Conservation (phyloP, 35 echinoderm and acorn worm species). For the Hemicentrotus pulcherrimus region DNA sequence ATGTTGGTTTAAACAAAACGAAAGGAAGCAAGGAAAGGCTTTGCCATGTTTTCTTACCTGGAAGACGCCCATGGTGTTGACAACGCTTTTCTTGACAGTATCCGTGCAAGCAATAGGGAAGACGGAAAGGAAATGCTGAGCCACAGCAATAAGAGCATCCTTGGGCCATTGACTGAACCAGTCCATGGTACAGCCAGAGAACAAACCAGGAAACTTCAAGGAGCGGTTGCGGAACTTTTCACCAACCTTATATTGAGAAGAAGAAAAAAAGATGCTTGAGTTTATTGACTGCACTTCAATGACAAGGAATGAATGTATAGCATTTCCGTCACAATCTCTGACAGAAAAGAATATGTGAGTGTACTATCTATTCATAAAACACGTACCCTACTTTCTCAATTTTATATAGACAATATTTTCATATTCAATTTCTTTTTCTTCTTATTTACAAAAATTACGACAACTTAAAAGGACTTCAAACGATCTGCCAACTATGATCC, state of each 20-base stretch:
- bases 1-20: no score
- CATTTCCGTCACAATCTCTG: no score
- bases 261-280: neutral
- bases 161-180: constrained; percentile 99
- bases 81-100: constrained; percentile 87
- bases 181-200: constrained; percentile 98
- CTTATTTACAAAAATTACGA: no score
- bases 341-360: no score
- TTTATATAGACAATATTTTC: no score
- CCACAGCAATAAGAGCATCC: constrained; percentile 94
- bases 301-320: neutral
- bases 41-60: constrained; percentile 59
- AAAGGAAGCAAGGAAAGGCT: no score
- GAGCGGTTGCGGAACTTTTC: constrained; percentile 99
- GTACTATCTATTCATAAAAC: no score
- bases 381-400: no score
- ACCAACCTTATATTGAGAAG: constrained; percentile 65
- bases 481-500: no score
- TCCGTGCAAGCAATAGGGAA: constrained; percentile 92
- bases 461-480: no score
- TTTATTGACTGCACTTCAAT: neutral
- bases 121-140: constrained; percentile 84
- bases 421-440: no score
- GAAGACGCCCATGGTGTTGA: constrained; percentile 91
- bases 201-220: constrained; percentile 95